phyloP scores from a whole-genome alignment of 2,797 vertebrate genomes.

The Bucorvus abyssinicus region DNA sequence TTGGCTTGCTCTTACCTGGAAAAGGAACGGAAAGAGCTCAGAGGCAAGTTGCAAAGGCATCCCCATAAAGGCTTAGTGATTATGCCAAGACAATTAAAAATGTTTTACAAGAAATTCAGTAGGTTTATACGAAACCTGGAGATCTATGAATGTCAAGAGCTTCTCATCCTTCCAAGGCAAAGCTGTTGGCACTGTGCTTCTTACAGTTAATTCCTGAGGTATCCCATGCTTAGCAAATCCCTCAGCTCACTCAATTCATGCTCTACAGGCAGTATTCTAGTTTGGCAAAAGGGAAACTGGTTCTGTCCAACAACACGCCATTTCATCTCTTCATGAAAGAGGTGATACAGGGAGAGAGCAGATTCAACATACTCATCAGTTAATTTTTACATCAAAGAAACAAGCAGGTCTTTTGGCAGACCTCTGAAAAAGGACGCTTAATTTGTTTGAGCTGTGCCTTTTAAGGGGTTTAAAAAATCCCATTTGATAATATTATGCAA shows the following conservation, averaged over 20 bases:
- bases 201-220: neutral
- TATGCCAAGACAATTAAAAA: neutral
- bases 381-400: neutral
- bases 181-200: neutral
- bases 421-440: neutral
- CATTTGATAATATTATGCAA: neutral
- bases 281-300: neutral
- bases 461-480: neutral
- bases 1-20: neutral
- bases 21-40: neutral
- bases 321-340: neutral
- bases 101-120: slow-evolving; percentile 5
- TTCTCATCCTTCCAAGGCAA: slow-evolving; percentile 2
- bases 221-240: neutral
- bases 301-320: neutral
- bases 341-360: neutral
- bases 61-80: neutral
- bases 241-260: neutral
- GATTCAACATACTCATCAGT: neutral
- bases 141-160: neutral
- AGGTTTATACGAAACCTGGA: neutral
- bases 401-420: neutral
- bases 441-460: neutral
- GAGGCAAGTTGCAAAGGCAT: neutral
- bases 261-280: neutral